These are phyloP conservation scores for Psittacula echo DNA, from an alignment of 2,797 vertebrate species.

Conservation along the genomic window DNA sequence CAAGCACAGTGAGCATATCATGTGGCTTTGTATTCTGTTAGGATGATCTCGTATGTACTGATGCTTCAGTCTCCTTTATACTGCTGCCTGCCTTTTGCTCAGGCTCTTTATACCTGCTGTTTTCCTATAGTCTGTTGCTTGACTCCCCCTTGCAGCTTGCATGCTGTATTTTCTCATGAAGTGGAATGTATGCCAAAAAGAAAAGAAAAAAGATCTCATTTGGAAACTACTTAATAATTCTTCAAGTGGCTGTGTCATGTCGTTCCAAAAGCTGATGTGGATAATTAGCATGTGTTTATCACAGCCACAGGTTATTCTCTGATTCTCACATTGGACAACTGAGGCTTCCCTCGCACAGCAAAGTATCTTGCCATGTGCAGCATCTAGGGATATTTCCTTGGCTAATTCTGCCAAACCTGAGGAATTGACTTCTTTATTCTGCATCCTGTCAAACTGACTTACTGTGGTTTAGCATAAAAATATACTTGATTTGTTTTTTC, in stretches of 20 bases:
- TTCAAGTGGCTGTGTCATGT: accelerated
- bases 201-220: neutral
- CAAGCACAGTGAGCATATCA: neutral
- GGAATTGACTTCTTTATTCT: neutral
- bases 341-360: neutral
- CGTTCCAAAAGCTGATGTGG: neutral
- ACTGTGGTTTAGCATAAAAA: neutral
- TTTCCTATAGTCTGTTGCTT: neutral
- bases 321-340: neutral
- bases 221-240: neutral
- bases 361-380: neutral
- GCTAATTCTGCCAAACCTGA: neutral
- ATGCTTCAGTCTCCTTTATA: neutral
- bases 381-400: neutral
- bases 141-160: neutral
- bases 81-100: neutral
- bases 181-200: neutral
- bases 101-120: neutral
- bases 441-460: neutral
- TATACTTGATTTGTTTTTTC: neutral
- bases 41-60: accelerated
- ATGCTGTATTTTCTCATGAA: neutral
- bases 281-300: neutral
- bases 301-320: neutral
- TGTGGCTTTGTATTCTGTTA: accelerated